phyloP scores from a whole-genome alignment of 2,113 vertebrate genomes.

The Ophiodon elongatus region DNA sequence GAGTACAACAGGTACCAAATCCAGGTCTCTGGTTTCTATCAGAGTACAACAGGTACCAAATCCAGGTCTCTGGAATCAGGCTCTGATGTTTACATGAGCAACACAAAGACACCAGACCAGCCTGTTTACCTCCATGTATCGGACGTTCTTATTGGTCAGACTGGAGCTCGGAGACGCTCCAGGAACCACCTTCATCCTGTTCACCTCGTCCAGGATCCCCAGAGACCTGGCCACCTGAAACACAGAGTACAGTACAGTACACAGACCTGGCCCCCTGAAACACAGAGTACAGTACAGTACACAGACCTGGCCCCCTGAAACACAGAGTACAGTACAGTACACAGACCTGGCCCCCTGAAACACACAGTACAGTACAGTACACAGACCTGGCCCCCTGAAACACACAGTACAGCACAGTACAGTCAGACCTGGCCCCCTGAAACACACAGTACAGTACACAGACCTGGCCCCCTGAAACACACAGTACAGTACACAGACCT shows the following conservation, averaged over 20 bases:
- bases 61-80: neutral
- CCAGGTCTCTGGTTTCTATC: neutral
- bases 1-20: neutral
- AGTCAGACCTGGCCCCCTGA: no score
- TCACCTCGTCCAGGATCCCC: slow-evolving; percentile 83
- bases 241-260: neutral
- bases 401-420: no score
- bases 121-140: slow-evolving; percentile 81
- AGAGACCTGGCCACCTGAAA: slow-evolving; percentile 82
- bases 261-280: no score
- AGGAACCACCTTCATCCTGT: slow-evolving; percentile 79
- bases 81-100: neutral
- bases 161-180: slow-evolving; percentile 57
- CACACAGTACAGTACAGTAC: no score
- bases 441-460: no score
- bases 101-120: neutral
- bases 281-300: neutral
- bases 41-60: neutral
- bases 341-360: no score
- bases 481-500: no score
- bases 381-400: no score
- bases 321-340: no score
- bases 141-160: slow-evolving; percentile 75
- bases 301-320: no score
- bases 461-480: no score